Evolutionary conservation across 2,888 invertebrate genomes (phyloP).

Genomic region (Bruchidius siliquastri): DNA sequence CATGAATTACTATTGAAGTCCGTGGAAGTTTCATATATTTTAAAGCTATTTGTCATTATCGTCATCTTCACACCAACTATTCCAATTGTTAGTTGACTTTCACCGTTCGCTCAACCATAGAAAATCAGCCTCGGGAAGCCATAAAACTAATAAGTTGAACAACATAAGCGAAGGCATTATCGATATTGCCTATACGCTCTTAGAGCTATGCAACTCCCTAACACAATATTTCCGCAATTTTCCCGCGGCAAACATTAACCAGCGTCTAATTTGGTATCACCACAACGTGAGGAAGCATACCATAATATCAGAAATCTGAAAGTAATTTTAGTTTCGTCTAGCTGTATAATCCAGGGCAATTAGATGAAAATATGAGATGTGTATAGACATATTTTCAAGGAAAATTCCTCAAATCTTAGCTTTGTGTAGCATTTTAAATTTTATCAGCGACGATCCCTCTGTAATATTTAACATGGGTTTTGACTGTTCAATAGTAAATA

Average conservation of each 20-base stretch:
- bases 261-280: neutral
- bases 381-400: neutral
- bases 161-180: neutral
- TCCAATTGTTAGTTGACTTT: neutral
- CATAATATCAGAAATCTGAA: neutral
- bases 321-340: neutral
- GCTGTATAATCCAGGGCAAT: neutral
- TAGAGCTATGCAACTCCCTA: neutral
- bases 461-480: no score
- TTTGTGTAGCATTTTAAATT: no score
- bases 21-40: no score
- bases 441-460: no score
- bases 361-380: neutral
- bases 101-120: neutral
- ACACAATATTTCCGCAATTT: neutral
- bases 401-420: neutral
- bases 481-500: no score
- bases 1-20: no score
- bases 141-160: neutral
- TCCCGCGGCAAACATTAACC: neutral
- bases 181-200: neutral
- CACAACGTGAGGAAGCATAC: neutral
- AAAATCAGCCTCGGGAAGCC: neutral
- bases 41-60: neutral
- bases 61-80: neutral